A percentile compares a stretch with the other conserved stretches of the same genome.
Evolutionary conservation across 2,797 vertebrate species (phyloP).

Genomic region (Odontamblyopus rebecca): DNA sequence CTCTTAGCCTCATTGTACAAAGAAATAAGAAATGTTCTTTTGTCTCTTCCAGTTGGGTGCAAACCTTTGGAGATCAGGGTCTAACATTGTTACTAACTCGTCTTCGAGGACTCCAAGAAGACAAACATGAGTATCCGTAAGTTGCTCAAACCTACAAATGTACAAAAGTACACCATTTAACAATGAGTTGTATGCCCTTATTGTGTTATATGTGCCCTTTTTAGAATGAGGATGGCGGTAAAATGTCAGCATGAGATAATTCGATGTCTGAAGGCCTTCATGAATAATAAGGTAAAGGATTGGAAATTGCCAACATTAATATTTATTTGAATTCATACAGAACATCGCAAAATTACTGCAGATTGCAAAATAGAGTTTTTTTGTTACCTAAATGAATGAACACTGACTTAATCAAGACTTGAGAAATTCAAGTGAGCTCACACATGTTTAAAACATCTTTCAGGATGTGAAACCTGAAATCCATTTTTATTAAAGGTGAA

Average conservation of each 20-base stretch:
- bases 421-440: too few relatives aligned
- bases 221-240: constrained; percentile 59
- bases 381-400: background rate
- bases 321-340: background rate
- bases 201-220: background rate
- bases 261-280: constrained; percentile 92
- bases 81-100: constrained; percentile 81
- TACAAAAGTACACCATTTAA: background rate
- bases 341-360: background rate
- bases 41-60: constrained; percentile 84
- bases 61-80: constrained; percentile 90
- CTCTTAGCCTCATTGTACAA: background rate
- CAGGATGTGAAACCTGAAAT: background rate
- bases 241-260: constrained; percentile 92
- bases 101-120: constrained; percentile 84
- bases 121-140: constrained; percentile 80
- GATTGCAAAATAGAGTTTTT: too few relatives aligned
- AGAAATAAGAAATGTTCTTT: background rate
- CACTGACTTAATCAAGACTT: background rate
- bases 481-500: too few relatives aligned
- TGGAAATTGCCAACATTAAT: background rate
- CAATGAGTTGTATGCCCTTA: too few relatives aligned
- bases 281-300: constrained; percentile 89
- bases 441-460: too few relatives aligned
- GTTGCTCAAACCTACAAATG: constrained; percentile 15